These are phyloP conservation scores for Drosophila kepulauana DNA, from an alignment of 1,140 invertebrate genomes.

Conservation along the genomic window DNA sequence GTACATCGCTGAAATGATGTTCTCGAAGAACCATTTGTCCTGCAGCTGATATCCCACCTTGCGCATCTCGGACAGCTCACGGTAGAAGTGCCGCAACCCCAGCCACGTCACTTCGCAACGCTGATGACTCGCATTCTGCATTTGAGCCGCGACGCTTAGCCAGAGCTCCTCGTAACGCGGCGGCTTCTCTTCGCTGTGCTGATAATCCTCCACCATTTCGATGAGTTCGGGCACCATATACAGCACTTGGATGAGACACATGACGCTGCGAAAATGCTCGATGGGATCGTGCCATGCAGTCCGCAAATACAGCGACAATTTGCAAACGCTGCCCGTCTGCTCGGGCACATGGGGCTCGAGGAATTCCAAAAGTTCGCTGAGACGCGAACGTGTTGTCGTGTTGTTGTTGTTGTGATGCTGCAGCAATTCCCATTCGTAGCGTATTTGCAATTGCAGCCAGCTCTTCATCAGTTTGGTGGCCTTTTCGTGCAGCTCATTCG, in stretches of 20 bases:
- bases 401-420: neutral
- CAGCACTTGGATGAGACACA: conserved; percentile 52
- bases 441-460: conserved; percentile 65
- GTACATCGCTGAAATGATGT: conserved; percentile 53
- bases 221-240: conserved; percentile 45
- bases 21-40: conserved; percentile 81
- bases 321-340: conserved; percentile 51
- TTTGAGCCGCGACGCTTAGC: conserved; percentile 7
- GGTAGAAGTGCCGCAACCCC: conserved; percentile 64
- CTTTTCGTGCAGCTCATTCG: conserved; percentile 69
- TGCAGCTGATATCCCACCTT: conserved; percentile 64
- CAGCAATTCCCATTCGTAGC: conserved; percentile 72
- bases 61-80: conserved; percentile 66
- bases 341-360: conserved; percentile 34
- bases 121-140: conserved; percentile 17
- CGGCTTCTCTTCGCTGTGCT: neutral
- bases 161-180: conserved; percentile 47
- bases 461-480: conserved; percentile 78
- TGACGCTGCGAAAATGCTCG: conserved; percentile 67
- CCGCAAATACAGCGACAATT: conserved; percentile 58
- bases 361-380: conserved; percentile 26
- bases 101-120: conserved; percentile 77
- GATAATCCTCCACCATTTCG: conserved; percentile 27
- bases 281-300: conserved; percentile 63
- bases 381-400: neutral